Evolutionary conservation across 2,888 invertebrate species (phyloP), one percentile per base, ranked within the genome.

Genomic region (Drosophila neotestacea): DNA sequence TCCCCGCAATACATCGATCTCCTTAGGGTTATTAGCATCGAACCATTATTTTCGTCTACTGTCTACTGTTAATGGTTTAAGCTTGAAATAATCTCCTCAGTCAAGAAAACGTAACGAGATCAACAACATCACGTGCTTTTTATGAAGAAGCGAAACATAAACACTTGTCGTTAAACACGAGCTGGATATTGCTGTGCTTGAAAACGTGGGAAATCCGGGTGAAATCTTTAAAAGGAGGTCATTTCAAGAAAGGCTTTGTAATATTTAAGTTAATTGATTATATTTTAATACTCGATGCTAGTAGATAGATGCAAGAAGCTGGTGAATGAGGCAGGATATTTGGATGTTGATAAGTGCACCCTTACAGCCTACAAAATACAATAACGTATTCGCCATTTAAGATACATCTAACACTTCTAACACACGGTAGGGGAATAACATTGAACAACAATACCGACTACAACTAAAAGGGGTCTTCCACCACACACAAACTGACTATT

Each of bases 391-490:
- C 92, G 98, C 97, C 1, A 94, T 99, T 34, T 99, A 99, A 0
- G 99, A 99, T 92, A 98, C 98, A 89, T 95, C 96, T 0, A 96
- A 95, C 88, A 94, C 97, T 16, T 98, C 99, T 0, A 99, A 98
- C 85, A 97, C 98, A 4, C 97, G 42, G 99, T 99, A 7, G 98
- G 97, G 98, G 98, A 91, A 93, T 93, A 22, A 22, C 11, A 28
- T 28, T 4, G 0, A 32, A 32, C 6, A 30, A 30, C 6, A 4
- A 16, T 16, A 16, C 16, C 16, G 16, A 16, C 16, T 16, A 16
- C 16, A 16, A 16, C 16, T 16, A 16, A 16, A 16, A 16, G 16
- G 16, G 16, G 16, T 16, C 0, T 16, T 16, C 16, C 16, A 16
- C 16, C 16, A 16, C 16, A 16, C 16, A 16, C 16, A 16, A 16